Percentiles rank a stretch among this genome's conserved stretches.
These are phyloP conservation scores for Patella depressa DNA, from an alignment of 2,888 invertebrate species.

Conservation along the genomic window DNA sequence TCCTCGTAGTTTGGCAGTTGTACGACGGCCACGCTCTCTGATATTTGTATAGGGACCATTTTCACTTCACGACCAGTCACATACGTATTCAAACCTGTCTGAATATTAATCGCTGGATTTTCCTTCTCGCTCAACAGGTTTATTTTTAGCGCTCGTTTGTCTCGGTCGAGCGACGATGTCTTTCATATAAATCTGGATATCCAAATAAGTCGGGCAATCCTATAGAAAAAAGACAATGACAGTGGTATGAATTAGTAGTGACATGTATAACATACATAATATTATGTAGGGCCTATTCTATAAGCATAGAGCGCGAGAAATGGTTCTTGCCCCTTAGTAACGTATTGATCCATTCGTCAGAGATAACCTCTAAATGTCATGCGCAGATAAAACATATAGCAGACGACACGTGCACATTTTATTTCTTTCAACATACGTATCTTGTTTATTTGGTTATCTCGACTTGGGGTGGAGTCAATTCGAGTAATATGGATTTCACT, in stretches of 20 bases:
- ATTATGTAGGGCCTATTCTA: no score
- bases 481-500: background rate
- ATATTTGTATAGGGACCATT: conserved; percentile 45
- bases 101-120: background rate
- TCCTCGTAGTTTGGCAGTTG: conserved; percentile 53
- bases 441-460: background rate
- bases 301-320: no score
- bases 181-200: conserved; percentile 13
- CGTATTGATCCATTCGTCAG: background rate
- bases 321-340: background rate
- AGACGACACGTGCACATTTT: conserved; percentile 5
- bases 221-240: background rate
- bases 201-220: background rate
- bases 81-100: conserved; percentile 7
- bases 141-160: conserved; percentile 23
- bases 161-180: conserved; percentile 19
- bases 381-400: background rate
- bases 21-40: conserved; percentile 54
- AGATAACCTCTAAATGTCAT: background rate
- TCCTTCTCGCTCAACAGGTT: background rate
- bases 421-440: background rate
- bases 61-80: conserved; percentile 8
- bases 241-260: no score
- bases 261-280: no score
- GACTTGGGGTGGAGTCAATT: background rate